A percentile compares a stretch with the other conserved stretches of the same genome.
phyloP scores from a whole-genome alignment of 2,797 vertebrate genomes.

The Nasua narica region DNA sequence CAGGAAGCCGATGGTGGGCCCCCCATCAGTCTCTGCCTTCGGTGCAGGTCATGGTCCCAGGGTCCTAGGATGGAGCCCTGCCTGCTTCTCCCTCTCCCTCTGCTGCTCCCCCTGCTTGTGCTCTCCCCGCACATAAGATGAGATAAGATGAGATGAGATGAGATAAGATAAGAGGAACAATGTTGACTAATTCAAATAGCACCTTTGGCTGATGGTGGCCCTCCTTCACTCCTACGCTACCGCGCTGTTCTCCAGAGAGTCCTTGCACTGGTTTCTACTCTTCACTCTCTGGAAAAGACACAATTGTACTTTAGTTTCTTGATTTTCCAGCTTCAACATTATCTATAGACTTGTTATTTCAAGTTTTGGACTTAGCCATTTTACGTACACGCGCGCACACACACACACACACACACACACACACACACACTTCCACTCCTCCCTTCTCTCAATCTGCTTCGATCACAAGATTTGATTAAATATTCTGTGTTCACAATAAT shows the following conservation, averaged over 20 bases:
- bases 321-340: neutral
- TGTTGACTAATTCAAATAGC: neutral
- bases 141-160: too few relatives aligned
- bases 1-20: fast-evolving
- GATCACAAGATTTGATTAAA: constrained; percentile 14
- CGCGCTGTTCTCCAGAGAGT: neutral
- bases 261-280: neutral
- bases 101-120: neutral
- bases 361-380: neutral
- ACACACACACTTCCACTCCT: neutral
- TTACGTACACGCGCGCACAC: neutral
- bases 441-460: neutral
- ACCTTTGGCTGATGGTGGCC: neutral
- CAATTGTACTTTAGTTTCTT: neutral
- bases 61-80: neutral
- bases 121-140: too few relatives aligned
- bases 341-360: neutral
- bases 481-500: neutral
- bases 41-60: neutral
- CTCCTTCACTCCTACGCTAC: fast-evolving
- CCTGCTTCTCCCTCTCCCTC: neutral
- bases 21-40: neutral
- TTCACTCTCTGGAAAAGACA: neutral
- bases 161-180: too few relatives aligned
- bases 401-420: neutral